Percentiles rank a stretch among this genome's conserved stretches.
Evolutionary conservation across 2,797 vertebrate species (phyloP).

Genomic region (Chaetodon trifasciatus): DNA sequence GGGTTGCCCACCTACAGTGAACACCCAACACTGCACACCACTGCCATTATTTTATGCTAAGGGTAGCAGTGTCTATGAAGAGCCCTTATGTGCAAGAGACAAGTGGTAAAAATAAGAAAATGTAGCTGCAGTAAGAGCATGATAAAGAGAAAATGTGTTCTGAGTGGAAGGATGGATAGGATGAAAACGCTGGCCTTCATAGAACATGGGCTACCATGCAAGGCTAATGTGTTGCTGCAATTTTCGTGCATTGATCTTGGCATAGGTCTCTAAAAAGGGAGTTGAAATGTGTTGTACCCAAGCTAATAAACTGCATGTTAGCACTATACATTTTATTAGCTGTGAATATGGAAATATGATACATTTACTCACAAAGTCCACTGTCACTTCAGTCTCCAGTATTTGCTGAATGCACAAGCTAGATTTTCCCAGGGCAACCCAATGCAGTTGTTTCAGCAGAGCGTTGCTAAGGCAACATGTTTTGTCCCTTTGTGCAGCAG

Average conservation of each 20-base stretch:
- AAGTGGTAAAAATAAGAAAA: slow-evolving; percentile 35
- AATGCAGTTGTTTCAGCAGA: slow-evolving; percentile 58
- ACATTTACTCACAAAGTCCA: slow-evolving; percentile 3
- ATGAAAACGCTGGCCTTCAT: slow-evolving; percentile 30
- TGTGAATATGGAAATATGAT: slow-evolving; percentile 28
- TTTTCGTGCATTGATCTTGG: slow-evolving; percentile 22
- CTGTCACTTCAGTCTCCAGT: slow-evolving; percentile 15
- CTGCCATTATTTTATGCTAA: slow-evolving; percentile 31
- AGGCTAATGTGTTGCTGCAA: slow-evolving; percentile 24
- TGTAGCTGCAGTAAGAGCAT: slow-evolving; percentile 7
- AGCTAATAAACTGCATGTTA: slow-evolving; percentile 7
- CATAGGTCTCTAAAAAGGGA: slow-evolving; percentile 10
- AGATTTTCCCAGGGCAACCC: slow-evolving; percentile 54
- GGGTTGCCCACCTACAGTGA: slow-evolving; percentile 70
- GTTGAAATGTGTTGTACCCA: slow-evolving; percentile 14
- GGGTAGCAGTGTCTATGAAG: slow-evolving; percentile 41
- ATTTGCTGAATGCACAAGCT: slow-evolving; percentile 51
- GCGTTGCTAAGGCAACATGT: slow-evolving; percentile 74
- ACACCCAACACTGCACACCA: slow-evolving; percentile 53
- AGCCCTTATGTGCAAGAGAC: slow-evolving; percentile 21
- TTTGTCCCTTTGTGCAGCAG: slow-evolving; percentile 77
- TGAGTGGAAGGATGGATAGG: slow-evolving; percentile 17
- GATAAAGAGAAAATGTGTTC: slow-evolving; percentile 34
- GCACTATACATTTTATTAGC: not conserved
- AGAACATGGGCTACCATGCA: slow-evolving; percentile 51